These are phyloP conservation scores for Panurus biarmicus DNA, from an alignment of 2,113 vertebrate genomes.

Conservation along the genomic window DNA sequence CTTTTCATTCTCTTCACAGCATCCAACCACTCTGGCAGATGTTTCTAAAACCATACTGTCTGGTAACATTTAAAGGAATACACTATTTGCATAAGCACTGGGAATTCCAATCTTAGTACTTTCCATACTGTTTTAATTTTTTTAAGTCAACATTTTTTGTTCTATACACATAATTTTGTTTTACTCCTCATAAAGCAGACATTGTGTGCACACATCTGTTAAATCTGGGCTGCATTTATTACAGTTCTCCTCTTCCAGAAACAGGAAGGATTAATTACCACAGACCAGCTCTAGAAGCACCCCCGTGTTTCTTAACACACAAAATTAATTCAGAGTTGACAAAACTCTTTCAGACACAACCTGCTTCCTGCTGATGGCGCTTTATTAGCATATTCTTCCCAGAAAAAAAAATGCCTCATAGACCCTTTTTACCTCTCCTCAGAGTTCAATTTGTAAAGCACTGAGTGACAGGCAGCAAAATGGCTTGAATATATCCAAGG, in stretches of 20 bases:
- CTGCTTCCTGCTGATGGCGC: constrained; percentile 83
- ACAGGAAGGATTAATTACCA: constrained; percentile 86
- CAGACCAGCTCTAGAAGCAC: constrained; percentile 71
- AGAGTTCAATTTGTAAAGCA: constrained; percentile 81
- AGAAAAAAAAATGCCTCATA: constrained; percentile 79
- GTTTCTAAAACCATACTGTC: constrained; percentile 70
- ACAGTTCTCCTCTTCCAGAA: constrained; percentile 74
- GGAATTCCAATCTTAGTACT: constrained; percentile 66
- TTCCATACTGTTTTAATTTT: constrained; percentile 72
- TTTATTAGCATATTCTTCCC: constrained; percentile 87
- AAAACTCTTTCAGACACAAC: constrained; percentile 85
- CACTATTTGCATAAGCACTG: constrained; percentile 72
- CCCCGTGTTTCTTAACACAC: constrained; percentile 79
- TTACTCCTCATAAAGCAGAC: constrained; percentile 75
- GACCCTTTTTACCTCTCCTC: constrained; percentile 80
- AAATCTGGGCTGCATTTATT: constrained; percentile 76
- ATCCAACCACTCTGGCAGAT: constrained; percentile 68
- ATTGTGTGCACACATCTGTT: constrained; percentile 78
- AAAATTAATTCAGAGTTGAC: constrained; percentile 89
- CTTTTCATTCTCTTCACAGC: constrained; percentile 67
- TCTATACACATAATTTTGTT: constrained; percentile 71
- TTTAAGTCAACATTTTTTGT: constrained; percentile 77
- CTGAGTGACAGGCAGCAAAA: constrained; percentile 83
- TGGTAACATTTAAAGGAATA: constrained; percentile 72
- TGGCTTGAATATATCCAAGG: constrained; percentile 80